Base-by-base conservation (phyloP, 2,113 vertebrate species). In the Cacatua alba region DNA sequence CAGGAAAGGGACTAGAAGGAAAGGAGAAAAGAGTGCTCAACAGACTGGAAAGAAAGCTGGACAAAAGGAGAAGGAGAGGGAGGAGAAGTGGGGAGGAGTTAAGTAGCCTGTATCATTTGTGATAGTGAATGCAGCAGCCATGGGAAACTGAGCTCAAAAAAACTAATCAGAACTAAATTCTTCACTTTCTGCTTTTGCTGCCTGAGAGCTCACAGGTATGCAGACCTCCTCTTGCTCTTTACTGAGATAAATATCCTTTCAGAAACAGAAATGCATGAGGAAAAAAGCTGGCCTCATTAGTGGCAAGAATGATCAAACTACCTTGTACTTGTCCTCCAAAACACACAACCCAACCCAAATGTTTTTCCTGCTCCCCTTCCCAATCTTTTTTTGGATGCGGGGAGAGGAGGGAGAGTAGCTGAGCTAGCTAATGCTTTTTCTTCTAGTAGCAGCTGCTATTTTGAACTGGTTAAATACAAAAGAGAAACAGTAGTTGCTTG, bases 281-380 rank as follows among this genome's bases (percentile, higher is more conserved):
- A 17, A 79, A 74, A 84, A 69, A 60, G 16, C 39, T 80, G n/a
- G 6, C 10, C 16, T 23, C 5, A 7, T 28, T 33, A 64, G 17
- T 6, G 14, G 11, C 39, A 48, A 53, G 29, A 69, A 80, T 13
- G 18, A 59, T 20, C 46, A 29, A 59, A 64, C 33, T 59, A 18
- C 43, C 49, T 74, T 35, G 4, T 24, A 46, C n/a, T 72, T 82
- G 35, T 55, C 29, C 37, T 70, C 19, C 28, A 15, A 59, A 80
- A 53, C 4, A 5, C 62, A 79, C 43, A 75, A 51, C 17, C 11
- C 14, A 33, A 16, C 14, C 31, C 69, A 88, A 48, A 43, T 43
- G 7, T 20, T 64, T 67, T 60, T 55, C 21, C 15, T 72, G 11
- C 2, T 5, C 6, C 12, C 4, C 0, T 1, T 3, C 4, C 13